Conservation (phyloP, 2,797 vertebrate genomes). For the Mareca strepera region DNA sequence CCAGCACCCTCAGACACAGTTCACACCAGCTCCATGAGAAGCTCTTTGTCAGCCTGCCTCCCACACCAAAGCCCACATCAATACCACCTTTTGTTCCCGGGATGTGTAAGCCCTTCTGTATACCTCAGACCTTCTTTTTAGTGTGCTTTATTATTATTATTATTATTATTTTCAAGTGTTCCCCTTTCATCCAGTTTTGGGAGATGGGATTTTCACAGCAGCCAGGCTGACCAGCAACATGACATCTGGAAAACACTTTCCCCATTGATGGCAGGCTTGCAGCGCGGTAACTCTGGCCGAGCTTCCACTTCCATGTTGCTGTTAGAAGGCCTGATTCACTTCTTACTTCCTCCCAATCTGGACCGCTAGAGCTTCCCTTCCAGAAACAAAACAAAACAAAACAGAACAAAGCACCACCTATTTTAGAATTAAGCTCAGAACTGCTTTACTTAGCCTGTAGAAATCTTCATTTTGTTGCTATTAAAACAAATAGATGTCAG, state of each 20-base stretch:
- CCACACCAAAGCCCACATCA: not conserved
- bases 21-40: rapidly evolving
- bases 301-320: not conserved
- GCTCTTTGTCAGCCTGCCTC: not conserved
- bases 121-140: not conserved
- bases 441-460: not conserved
- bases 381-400: not conserved
- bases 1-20: rapidly evolving
- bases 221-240: not conserved
- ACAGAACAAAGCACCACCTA: not conserved
- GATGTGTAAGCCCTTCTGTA: not conserved
- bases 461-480: not conserved
- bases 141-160: not conserved
- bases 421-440: not conserved
- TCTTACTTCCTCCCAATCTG: not conserved
- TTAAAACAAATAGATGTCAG: not conserved
- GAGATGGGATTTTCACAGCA: not conserved
- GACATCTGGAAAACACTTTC: not conserved
- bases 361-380: not conserved
- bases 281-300: not conserved
- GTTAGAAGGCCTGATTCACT: not conserved
- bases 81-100: not conserved
- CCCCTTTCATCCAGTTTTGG: not conserved
- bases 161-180: not conserved
- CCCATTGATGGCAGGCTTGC: not conserved